These are phyloP conservation scores for Cylindroiulus punctatus DNA, from an alignment of 2,888 invertebrate genomes.

Conservation along the genomic window DNA sequence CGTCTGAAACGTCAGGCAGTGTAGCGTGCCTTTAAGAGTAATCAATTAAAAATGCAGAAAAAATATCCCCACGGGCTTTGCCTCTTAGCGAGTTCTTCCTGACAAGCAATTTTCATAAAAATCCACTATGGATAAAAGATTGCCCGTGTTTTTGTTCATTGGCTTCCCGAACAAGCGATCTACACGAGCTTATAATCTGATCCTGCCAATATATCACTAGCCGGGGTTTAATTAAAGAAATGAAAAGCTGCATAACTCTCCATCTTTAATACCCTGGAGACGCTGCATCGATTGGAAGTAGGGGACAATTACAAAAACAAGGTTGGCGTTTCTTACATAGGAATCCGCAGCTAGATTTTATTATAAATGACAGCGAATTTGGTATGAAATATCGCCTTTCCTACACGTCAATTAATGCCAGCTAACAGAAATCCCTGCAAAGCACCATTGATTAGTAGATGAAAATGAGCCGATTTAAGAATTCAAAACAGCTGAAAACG, in stretches of 20 bases:
- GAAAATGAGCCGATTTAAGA: background rate
- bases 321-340: background rate
- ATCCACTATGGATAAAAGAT: slow-evolving; percentile 25
- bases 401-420: background rate
- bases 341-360: background rate
- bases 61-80: background rate
- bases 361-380: slow-evolving; percentile 27
- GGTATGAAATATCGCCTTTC: background rate
- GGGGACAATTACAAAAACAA: slow-evolving; percentile 45
- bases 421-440: background rate
- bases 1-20: slow-evolving; percentile 36
- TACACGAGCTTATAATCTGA: slow-evolving; percentile 47
- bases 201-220: slow-evolving; percentile 45
- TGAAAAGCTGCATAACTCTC: slow-evolving; percentile 39
- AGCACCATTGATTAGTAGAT: background rate
- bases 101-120: slow-evolving; percentile 47
- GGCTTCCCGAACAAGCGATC: slow-evolving; percentile 20
- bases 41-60: slow-evolving; percentile 35
- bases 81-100: background rate
- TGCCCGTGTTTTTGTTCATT: slow-evolving; percentile 45
- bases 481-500: background rate
- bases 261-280: slow-evolving; percentile 35
- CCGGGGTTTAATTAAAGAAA: slow-evolving; percentile 40
- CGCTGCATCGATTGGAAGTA: slow-evolving; percentile 6
- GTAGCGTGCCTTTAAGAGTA: background rate